Evolutionary conservation across 2,888 invertebrate genomes (phyloP), one percentile per base, ranked within the genome.

Genomic region (Eucera pruinosa): DNA sequence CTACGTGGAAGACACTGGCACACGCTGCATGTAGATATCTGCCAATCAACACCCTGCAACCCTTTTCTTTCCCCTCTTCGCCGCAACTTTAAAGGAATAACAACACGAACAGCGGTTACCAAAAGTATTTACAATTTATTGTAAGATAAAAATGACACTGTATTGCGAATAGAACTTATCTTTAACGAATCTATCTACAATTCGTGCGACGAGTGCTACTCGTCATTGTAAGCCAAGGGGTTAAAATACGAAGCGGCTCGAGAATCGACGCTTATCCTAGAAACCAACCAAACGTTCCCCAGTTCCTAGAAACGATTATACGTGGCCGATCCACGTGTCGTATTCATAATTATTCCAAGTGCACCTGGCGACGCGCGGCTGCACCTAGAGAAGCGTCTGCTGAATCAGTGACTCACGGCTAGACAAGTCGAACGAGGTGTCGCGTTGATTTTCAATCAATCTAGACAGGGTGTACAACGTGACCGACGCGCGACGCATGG

Each of bases 391-490:
- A 71, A 45, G 36, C 64, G 62, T 70, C 71, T 45, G 27, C 20
- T 18, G 36, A 57, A 20, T 3, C 57, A 41, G 30, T 80, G 86
- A 86, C 55, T 85, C 82, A 84, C 61, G 60, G 52, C 47, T 77
- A 67, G 55, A 70, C 72, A 48, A 71, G 20, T 62, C 48, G 69
- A 66, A 61, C 64, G 79, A 64, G 80, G 75, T 60, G 78, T 20
- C 50, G 74, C 64, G 64, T 74, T 68, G 76, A 70, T 68, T 65
- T 65, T 73, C 66, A 70, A 68, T 66, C 45, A 30, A 20, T 68
- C 54, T 23, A 39, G 20, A 36, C 54, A n/a, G 27, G 25, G 9
- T n/a, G 47, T 52, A 48, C 47, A 61, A 70, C 69, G 78, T 73
- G 82, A 67, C 61, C 71, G 65, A 64, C 60, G 54, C 18, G n/a